These are phyloP conservation scores for Noctuana brunneofusca DNA, from an alignment of 2,888 invertebrate species.

Conservation along the genomic window DNA sequence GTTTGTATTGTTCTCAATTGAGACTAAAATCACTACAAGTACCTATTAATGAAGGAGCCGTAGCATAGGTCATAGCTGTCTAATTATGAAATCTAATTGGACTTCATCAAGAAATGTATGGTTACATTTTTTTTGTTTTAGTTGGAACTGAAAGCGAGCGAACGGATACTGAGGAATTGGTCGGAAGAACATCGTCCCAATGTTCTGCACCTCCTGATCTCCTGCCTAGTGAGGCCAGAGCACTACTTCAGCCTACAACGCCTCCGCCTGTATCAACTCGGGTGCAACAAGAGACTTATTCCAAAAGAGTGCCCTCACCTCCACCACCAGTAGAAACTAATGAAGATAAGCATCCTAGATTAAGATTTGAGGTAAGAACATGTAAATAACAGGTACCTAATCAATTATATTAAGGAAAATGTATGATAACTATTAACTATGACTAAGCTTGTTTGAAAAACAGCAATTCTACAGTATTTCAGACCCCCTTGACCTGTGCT, in stretches of 20 bases:
- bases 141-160: constrained; percentile 85
- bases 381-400: not conserved
- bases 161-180: constrained; percentile 88
- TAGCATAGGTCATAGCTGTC: no score
- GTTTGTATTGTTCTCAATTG: no score
- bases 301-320: constrained; percentile 42
- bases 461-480: no score
- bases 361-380: constrained; percentile 70
- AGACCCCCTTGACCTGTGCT: no score
- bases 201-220: constrained; percentile 85
- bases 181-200: constrained; percentile 85
- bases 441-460: no score
- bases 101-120: not conserved
- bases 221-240: constrained; percentile 82
- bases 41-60: no score
- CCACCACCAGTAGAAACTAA: constrained; percentile 44
- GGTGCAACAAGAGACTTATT: constrained; percentile 37
- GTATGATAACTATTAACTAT: no score
- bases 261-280: constrained; percentile 43
- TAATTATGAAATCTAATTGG: no score
- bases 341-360: constrained; percentile 66
- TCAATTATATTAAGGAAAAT: not conserved
- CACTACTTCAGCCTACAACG: constrained; percentile 64
- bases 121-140: constrained; percentile 56
- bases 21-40: no score